Evolutionary conservation across 1,140 invertebrate species (phyloP), one percentile per base, ranked within the genome.

Genomic region (Chelonus insularis): DNA sequence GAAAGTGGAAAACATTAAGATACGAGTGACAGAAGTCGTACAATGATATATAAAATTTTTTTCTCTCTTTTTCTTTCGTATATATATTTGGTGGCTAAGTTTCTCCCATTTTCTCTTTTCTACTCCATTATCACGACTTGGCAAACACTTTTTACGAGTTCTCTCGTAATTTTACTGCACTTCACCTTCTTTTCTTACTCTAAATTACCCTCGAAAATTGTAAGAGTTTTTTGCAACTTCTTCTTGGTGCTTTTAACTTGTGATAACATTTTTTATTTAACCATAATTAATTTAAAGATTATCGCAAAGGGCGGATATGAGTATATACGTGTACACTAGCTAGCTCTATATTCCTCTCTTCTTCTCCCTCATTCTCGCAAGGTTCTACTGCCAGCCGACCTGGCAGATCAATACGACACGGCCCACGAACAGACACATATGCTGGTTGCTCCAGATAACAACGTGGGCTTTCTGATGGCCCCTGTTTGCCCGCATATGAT

Each of bases 351-450:
- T 60, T 50, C 32, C 43, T 32, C 36, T 36, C 63, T 51, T 58
- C 41, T 16, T 4, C 51, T 12, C 20, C 32, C 16, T 47, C 43
- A 47, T 47, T 20, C 8, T 14, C 43, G 43, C 12, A 32, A 52
- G 50, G 0, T 29, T 50, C 47, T 20, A 29, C 32, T 21, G 56
- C 43, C 67, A 62, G 64, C 43, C 70, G 67, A 65, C 67, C 65
- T 67, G 69, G 66, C 68, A 79, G 76, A 78, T 79, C 77, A 79
- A 79, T 79, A 79, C 77, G 64, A 70, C 71, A 66, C 70, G 67
- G 69, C 65, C 67, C 68, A 70, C 57, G 47, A 71, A 70, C 68
- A 71, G 73, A 75, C 68, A 72, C 67, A 65, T 62, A 66, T 66
- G 69, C 69, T 61, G 47, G 70, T 67, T 77, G 75, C 73, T 78